Percentiles rank a stretch among this genome's conserved stretches.
Evolutionary conservation across 2,888 invertebrate species (phyloP).

Genomic region (Mimachlamys varia): DNA sequence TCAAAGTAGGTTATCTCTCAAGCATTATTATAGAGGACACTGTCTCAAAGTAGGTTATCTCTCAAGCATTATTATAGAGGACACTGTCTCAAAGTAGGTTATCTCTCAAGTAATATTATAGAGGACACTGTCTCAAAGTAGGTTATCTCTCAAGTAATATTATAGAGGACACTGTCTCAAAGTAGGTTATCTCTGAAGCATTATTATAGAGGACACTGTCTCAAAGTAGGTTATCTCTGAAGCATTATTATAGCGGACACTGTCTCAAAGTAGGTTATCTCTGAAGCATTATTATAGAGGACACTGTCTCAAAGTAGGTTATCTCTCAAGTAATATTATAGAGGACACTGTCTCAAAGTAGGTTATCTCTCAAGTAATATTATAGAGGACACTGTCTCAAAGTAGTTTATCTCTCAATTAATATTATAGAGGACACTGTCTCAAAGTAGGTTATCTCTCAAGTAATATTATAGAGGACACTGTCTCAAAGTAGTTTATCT

Average conservation of each 20-base stretch:
- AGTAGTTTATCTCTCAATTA: conserved; percentile 74
- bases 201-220: conserved; percentile 83
- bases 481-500: conserved; percentile 73
- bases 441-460: conserved; percentile 73
- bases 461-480: conserved; percentile 84
- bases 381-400: conserved; percentile 81
- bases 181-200: conserved; percentile 74
- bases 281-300: conserved; percentile 84
- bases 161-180: conserved; percentile 81
- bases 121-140: conserved; percentile 80
- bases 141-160: conserved; percentile 81
- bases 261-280: conserved; percentile 73
- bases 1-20: conserved; percentile 73
- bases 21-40: conserved; percentile 84
- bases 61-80: conserved; percentile 84
- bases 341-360: conserved; percentile 80
- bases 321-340: conserved; percentile 82
- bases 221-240: conserved; percentile 73
- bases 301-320: conserved; percentile 76
- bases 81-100: conserved; percentile 76
- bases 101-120: conserved; percentile 82
- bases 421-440: conserved; percentile 83
- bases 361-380: conserved; percentile 81
- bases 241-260: conserved; percentile 84
- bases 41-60: conserved; percentile 73